Conservation (phyloP, 2,888 invertebrate genomes). For the Zonitis immaculata region DNA sequence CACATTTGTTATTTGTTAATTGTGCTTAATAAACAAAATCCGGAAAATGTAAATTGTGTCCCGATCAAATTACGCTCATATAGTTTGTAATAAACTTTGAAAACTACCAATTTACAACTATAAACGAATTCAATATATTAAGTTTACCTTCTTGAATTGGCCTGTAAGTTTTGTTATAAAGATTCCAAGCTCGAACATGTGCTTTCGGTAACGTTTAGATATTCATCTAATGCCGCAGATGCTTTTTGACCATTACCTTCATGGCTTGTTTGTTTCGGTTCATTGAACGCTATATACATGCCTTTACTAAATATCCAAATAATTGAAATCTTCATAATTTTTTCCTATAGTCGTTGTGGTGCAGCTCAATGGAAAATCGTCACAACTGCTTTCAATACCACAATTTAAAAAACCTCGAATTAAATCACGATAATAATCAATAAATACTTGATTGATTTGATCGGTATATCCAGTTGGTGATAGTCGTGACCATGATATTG, state of each 20-base stretch:
- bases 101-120: no score
- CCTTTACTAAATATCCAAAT: slow-evolving; percentile 40
- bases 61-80: no score
- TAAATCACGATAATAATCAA: slow-evolving; percentile 69
- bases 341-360: slow-evolving; percentile 45
- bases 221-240: slow-evolving; percentile 55
- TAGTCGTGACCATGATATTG: slow-evolving; percentile 64
- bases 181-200: slow-evolving; percentile 60
- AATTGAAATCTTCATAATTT: slow-evolving; percentile 49
- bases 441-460: slow-evolving; percentile 62
- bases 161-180: slow-evolving; percentile 58
- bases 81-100: no score
- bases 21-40: no score
- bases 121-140: neutral
- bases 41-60: no score
- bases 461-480: slow-evolving; percentile 58
- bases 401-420: slow-evolving; percentile 62
- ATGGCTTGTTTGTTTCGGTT: slow-evolving; percentile 41
- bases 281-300: slow-evolving; percentile 55
- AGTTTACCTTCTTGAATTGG: slow-evolving; percentile 6
- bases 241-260: slow-evolving; percentile 26
- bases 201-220: slow-evolving; percentile 59
- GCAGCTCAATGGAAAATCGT: slow-evolving; percentile 42
- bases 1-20: no score
- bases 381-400: slow-evolving; percentile 53